Conservation (phyloP, 1,140 invertebrate genomes). For the Brachionus sp. region DNA sequence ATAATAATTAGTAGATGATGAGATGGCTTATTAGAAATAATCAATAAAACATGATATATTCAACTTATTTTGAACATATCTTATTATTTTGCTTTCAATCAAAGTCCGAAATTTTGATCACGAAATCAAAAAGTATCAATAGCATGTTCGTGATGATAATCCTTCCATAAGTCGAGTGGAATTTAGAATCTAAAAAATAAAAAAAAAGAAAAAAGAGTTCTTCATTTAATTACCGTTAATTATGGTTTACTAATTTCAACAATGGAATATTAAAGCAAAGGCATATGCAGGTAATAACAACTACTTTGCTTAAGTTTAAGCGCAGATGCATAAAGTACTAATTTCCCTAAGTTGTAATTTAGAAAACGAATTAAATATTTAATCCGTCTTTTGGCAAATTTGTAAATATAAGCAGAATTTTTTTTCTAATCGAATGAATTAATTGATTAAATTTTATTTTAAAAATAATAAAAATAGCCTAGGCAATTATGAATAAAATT, state of each 20-base stretch:
- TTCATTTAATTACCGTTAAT: conserved; percentile 43
- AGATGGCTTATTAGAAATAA: conserved; percentile 18
- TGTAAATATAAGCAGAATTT: conserved; percentile 5
- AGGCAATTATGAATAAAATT: background rate
- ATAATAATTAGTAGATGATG: conserved; percentile 4
- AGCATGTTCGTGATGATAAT: conserved; percentile 26
- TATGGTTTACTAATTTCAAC: conserved; percentile 38
- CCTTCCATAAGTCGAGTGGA: conserved; percentile 4
- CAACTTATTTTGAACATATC: background rate
- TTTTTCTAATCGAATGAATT: background rate
- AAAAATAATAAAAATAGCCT: background rate
- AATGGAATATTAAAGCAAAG: background rate
- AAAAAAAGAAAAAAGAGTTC: background rate
- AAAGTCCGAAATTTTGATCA: conserved; percentile 26
- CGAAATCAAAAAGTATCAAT: conserved; percentile 39
- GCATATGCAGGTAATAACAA: conserved; percentile 38
- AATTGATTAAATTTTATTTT: background rate
- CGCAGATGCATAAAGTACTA: conserved; percentile 40
- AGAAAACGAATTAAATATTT: background rate
- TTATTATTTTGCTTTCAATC: conserved; percentile 33
- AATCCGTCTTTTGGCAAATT: background rate
- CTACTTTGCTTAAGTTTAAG: conserved; percentile 28
- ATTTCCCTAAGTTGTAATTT: conserved; percentile 38
- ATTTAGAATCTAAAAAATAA: background rate
- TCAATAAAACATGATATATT: conserved; percentile 32